These are phyloP conservation scores for Drosophila sulfurigaster DNA, from an alignment of 1,140 invertebrate genomes.

Conservation along the genomic window DNA sequence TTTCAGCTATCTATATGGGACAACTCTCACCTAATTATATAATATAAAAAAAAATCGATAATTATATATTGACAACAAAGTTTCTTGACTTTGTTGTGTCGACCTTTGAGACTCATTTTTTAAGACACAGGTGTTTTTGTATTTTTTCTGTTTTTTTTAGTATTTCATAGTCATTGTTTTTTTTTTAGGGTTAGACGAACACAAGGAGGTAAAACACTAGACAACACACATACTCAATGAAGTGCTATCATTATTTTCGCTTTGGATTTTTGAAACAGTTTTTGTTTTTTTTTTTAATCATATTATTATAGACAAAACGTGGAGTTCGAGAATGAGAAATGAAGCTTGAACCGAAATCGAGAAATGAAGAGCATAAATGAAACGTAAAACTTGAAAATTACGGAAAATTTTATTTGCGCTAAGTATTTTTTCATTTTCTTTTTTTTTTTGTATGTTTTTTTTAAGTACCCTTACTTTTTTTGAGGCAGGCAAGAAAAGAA, in stretches of 20 bases:
- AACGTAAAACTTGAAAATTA: constrained; percentile 54
- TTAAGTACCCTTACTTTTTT: constrained; percentile 26
- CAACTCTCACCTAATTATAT: constrained; percentile 18
- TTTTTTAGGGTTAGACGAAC: constrained; percentile 88
- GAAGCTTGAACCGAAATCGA: constrained; percentile 27
- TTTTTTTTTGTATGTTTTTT: constrained; percentile 29
- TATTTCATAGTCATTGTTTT: constrained; percentile 58
- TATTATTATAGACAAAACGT: constrained; percentile 47
- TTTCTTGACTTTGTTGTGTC: constrained; percentile 19
- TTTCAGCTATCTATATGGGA: constrained; percentile 12
- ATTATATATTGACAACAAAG: constrained; percentile 6
- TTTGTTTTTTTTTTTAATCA: constrained; percentile 50
- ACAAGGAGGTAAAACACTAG: constrained; percentile 90
- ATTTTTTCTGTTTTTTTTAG: constrained; percentile 42
- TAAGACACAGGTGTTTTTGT: constrained; percentile 21
- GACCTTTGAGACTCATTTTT: constrained; percentile 23
- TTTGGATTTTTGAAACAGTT: constrained; percentile 69
- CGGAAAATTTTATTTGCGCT: constrained; percentile 53
- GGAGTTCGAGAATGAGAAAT: constrained; percentile 58
- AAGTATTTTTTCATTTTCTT: constrained; percentile 38
- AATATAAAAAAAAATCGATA: constrained; percentile 1
- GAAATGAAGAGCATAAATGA: constrained; percentile 44
- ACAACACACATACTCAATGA: constrained; percentile 88
- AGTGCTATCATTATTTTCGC: constrained; percentile 84
- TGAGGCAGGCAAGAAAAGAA: constrained; percentile 83